These are phyloP conservation scores for Lacerta bilineata DNA, from an alignment of 2,797 vertebrate species.

Conservation along the genomic window DNA sequence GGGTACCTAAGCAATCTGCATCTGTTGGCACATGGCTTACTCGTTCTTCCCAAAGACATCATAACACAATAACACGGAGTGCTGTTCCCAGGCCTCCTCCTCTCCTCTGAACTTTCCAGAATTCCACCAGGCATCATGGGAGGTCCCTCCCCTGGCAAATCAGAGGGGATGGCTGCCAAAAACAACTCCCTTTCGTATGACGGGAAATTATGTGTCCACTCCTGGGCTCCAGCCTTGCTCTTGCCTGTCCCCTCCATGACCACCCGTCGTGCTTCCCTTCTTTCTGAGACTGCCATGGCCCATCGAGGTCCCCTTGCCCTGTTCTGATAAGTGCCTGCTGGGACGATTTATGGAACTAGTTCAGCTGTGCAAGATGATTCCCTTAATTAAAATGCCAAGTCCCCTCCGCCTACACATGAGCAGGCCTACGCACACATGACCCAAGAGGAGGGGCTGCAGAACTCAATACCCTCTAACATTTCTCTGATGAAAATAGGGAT, in stretches of 20 bases:
- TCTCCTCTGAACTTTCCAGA: constrained; percentile 49
- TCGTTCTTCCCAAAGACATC: constrained; percentile 44
- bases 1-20: constrained; percentile 4
- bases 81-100: constrained; percentile 13
- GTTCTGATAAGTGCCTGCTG: constrained; percentile 22
- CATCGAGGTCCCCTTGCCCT: constrained; percentile 24
- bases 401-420: not conserved
- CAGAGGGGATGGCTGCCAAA: constrained; percentile 59
- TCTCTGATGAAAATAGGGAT: too few relatives aligned
- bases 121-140: constrained; percentile 66
- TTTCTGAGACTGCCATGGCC: constrained; percentile 29
- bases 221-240: constrained; percentile 28
- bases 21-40: not conserved
- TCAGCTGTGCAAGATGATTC: constrained; percentile 56
- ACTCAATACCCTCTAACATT: too few relatives aligned
- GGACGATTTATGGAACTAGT: constrained; percentile 60
- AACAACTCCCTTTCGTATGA: constrained; percentile 62
- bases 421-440: not conserved
- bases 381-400: constrained; percentile 52
- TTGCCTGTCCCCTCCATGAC: constrained; percentile 33
- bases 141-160: constrained; percentile 63
- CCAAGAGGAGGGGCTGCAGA: constrained; percentile 6
- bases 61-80: constrained; percentile 11
- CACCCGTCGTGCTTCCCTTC: constrained; percentile 19
- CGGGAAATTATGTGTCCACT: constrained; percentile 42